Base-by-base conservation (phyloP, 30 jellyfish, hydroid and myxozoan genomes). In the Pseudorhiza aurosa region DNA sequence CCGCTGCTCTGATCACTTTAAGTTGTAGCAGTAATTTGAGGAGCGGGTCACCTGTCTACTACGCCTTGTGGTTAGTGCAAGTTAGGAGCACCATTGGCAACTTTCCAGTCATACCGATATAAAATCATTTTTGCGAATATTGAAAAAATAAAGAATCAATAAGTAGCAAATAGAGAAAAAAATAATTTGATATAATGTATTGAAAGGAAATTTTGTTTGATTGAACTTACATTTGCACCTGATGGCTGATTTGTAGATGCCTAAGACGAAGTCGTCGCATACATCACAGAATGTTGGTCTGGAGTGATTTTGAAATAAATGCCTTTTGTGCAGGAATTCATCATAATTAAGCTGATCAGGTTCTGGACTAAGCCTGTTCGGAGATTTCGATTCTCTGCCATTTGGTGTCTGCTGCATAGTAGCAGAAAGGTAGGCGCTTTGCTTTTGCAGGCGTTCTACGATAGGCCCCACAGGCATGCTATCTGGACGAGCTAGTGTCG, bases 261-360 rank as follows among this genome's bases (percentile, higher is more conserved):
- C 96, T 93, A 96, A 77, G 33, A 85, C 76, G 30, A 91, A 91
- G 30, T 91, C 98, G 31, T 91, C 96, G 65, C 98, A 91, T 0
- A 91, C 83, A 71, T 91, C 98, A 57, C 98, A 91, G 90, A 90
- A 91, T 3, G 98, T 91, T 59, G 98, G 98, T 59, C 94, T 70
- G 22, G 91, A 75, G 65, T 91, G 95, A 43, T 27, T 72, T 43
- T 91, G 96, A 15, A 91, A 81, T 26, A 82, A 50, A 76, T 91
- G 98, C 18, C 90, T 40, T 45, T 27, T 81, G 51, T 65, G 72
- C 10, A 32, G 19, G 32, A 65, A 65, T 39, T 81, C 85, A 25
- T 81, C 85, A 39, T 31, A 65, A 53, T 67, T 55, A 6, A 58
- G 42, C 8, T 45, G 58, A 28, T 51, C 65, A 26, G 37, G 79